A percentile compares a stretch with the other conserved stretches of the same genome.
These are phyloP conservation scores for Calonectris borealis DNA, from an alignment of 2,113 vertebrate species.

Conservation along the genomic window DNA sequence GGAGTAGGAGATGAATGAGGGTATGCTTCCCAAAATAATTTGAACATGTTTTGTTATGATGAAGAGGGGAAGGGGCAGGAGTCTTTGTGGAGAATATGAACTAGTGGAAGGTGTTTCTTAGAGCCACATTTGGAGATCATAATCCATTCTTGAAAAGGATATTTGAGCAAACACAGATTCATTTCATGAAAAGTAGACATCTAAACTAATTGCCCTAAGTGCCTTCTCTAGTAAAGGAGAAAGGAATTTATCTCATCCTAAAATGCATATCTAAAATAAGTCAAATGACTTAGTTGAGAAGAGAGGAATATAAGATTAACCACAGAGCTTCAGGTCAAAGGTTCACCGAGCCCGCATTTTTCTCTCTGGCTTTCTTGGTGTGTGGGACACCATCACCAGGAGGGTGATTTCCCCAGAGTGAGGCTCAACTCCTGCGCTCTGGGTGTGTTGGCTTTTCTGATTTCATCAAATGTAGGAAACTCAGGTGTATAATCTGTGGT, in stretches of 20 bases:
- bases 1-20: not conserved
- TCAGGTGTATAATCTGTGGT: not conserved
- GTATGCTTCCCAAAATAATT: not conserved
- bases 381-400: not conserved
- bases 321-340: not conserved
- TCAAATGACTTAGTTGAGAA: not conserved
- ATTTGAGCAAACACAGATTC: not conserved
- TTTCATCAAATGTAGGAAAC: not conserved
- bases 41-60: not conserved
- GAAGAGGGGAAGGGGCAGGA: not conserved
- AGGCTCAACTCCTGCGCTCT: not conserved
- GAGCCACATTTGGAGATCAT: not conserved
- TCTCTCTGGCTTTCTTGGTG: not conserved
- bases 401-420: not conserved
- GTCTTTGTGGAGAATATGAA: not conserved
- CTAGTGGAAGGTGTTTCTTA: not conserved
- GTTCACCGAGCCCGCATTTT: not conserved
- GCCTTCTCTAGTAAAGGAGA: not conserved
- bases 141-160: not conserved
- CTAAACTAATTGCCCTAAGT: not conserved
- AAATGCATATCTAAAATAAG: not conserved
- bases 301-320: not conserved
- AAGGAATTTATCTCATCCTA: not conserved
- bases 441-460: not conserved
- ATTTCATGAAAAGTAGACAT: not conserved